A percentile compares a stretch with the other conserved stretches of the same genome.
These are phyloP conservation scores for Melanophora roralis DNA, from an alignment of 2,888 invertebrate species.

Conservation along the genomic window DNA sequence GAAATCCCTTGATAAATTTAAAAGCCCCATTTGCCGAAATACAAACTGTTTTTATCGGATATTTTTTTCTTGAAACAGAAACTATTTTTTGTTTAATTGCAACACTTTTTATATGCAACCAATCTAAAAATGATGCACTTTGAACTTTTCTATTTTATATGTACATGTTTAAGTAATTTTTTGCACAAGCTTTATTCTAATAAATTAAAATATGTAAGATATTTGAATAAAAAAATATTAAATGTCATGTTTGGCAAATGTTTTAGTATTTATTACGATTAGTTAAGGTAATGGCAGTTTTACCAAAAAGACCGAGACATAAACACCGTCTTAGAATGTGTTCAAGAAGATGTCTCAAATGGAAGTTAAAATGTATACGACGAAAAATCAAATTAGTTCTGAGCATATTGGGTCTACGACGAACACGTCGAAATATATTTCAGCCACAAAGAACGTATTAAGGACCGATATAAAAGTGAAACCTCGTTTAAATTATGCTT, in stretches of 20 bases:
- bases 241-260: conserved; percentile 9
- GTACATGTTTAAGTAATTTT: too few relatives aligned
- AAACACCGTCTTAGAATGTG: conserved; percentile 25
- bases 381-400: conserved; percentile 27
- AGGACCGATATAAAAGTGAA: background rate
- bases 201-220: background rate
- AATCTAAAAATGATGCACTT: background rate
- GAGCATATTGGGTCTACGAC: conserved; percentile 26
- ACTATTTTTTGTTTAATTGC: background rate
- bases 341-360: conserved; percentile 34
- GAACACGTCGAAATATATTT: conserved; percentile 9
- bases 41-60: too few relatives aligned
- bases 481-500: background rate
- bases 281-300: conserved; percentile 29
- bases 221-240: conserved; percentile 14
- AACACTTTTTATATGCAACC: background rate
- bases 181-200: background rate
- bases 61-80: too few relatives aligned
- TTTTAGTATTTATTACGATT: background rate
- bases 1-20: too few relatives aligned
- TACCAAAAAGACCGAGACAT: background rate
- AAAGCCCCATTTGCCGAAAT: too few relatives aligned
- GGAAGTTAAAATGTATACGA: conserved; percentile 31
- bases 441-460: conserved; percentile 37
- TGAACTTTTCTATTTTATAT: background rate